Percentiles rank a stretch among this genome's conserved stretches.
Conservation (phyloP, 2,797 vertebrate genomes). For the Avahi laniger region DNA sequence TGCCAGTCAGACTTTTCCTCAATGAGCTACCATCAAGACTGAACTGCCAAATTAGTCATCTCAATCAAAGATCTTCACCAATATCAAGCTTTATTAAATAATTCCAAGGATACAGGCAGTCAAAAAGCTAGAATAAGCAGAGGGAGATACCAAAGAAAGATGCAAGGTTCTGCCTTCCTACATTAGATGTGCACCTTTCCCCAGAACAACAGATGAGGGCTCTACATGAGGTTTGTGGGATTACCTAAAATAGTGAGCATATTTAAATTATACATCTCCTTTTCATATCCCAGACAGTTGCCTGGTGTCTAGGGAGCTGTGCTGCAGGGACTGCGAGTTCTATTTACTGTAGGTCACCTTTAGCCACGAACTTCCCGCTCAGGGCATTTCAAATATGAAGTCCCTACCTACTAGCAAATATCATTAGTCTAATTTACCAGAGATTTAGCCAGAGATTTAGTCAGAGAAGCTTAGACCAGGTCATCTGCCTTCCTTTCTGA, state of each 20-base stretch:
- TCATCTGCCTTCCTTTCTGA: background rate
- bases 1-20: background rate
- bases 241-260: background rate
- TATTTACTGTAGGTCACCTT: background rate
- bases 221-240: background rate
- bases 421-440: background rate
- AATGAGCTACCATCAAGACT: background rate
- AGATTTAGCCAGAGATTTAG: background rate
- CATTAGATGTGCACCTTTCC: rapidly evolving
- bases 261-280: background rate
- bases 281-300: background rate
- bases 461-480: background rate
- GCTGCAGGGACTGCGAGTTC: background rate
- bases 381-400: background rate
- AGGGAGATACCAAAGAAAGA: background rate
- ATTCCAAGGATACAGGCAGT: background rate
- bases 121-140: background rate
- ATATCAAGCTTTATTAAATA: background rate
- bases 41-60: background rate
- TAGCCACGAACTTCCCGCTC: background rate
- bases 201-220: background rate
- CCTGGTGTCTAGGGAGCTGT: background rate
- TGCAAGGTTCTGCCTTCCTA: background rate
- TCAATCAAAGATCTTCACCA: background rate
- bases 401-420: background rate